Base-by-base conservation (phyloP, 2,113 vertebrate species). In the Engystomops pustulosus region DNA sequence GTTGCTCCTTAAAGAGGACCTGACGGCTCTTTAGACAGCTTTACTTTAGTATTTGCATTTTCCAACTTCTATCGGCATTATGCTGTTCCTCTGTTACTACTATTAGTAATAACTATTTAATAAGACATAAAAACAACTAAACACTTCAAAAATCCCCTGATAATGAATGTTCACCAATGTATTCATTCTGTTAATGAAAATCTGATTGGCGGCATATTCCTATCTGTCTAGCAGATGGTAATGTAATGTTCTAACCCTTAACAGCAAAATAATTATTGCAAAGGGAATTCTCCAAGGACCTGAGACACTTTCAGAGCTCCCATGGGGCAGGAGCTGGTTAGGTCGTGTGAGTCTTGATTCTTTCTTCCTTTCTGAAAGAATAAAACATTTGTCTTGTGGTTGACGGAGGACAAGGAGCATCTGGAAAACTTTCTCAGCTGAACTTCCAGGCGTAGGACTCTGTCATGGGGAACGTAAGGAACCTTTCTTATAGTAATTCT, bases 381-480 rank as follows among this genome's bases (percentile, higher is more conserved):
- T 23, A 69, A 38, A 47, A 58, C 27, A 58, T 67, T 79, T 79
- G 58, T 75, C 45, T 23, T 25, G 5, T 30, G 55, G 34, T 11
- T 17, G 15, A 55, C 47, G 47, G 25, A 32, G 32, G 30, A 20
- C 36, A 10, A 78, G 30, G 27, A 58, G 70, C 58, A 17, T 6
- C 8, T 27, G 60, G 87, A 47, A 79, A 41, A 0, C 23, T 32
- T 44, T 47, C 14, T 53, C 32, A 72, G 49, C 60, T 79, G 36
- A 25, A 0, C 55, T 58, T 71, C 0, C 18, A 80, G 4, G 72
- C 80, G 18, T 60, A 20, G 36, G 18, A 30, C 38, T 62, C 71
- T 25, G 45, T 17, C 85, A 91, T 90, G 90, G 91, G 91, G 85
- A 92, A 91, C 0, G 90, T 91, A 91, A 92, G 91, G 77, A 23